Conservation (phyloP, 2,888 invertebrate species). For the Ganaspis brasiliensis region DNA sequence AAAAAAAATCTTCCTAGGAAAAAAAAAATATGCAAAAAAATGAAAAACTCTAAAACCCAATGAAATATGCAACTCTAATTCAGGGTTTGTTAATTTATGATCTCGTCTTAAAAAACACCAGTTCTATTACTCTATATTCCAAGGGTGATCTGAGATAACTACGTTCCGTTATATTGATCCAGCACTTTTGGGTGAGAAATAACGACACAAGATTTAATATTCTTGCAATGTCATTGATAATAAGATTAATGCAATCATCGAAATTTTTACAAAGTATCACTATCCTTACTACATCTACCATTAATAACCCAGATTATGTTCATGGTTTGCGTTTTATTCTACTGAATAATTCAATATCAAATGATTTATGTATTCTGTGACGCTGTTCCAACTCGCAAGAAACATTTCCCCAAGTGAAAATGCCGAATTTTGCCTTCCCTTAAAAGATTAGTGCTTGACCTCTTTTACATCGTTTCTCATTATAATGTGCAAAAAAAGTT, state of each 20-base stretch:
- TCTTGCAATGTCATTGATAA: neutral
- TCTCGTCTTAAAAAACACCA: too few relatives aligned
- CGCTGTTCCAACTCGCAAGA: neutral
- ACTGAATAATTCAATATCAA: neutral
- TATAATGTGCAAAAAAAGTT: conserved; percentile 29
- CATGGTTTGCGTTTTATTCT: neutral
- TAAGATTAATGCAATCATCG: neutral
- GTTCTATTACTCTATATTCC: too few relatives aligned
- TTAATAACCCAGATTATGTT: neutral
- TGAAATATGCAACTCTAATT: too few relatives aligned
- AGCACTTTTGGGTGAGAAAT: too few relatives aligned
- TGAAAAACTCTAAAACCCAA: too few relatives aligned
- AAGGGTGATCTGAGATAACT: too few relatives aligned
- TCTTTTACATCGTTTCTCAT: neutral
- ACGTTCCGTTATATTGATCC: neutral
- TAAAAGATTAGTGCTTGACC: conserved; percentile 9
- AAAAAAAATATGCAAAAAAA: too few relatives aligned
- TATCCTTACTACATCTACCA: neutral
- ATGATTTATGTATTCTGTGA: neutral
- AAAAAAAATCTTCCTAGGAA: too few relatives aligned
- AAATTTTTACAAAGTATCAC: neutral
- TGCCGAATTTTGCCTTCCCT: neutral
- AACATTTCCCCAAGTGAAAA: neutral
- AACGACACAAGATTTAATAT: too few relatives aligned
- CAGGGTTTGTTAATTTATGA: too few relatives aligned